Evolutionary conservation across 2,888 invertebrate genomes (phyloP).

Genomic region (Cosmopolites sordidus): DNA sequence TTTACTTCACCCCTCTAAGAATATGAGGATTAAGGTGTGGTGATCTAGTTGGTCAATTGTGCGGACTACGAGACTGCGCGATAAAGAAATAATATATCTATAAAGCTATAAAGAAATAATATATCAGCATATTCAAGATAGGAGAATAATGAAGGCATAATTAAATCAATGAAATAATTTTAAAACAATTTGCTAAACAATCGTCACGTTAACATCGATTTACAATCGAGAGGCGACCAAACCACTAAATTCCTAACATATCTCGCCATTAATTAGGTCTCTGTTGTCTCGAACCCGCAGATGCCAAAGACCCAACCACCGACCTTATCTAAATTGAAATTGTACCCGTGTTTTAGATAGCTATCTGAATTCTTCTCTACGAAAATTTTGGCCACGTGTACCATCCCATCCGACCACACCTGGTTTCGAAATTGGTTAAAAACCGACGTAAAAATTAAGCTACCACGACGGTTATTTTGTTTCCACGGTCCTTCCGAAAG

Average conservation of each 20-base stretch:
- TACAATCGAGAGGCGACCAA: too few relatives aligned
- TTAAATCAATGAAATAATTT: too few relatives aligned
- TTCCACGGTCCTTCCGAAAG: slow-evolving; percentile 16
- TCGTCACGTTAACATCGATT: too few relatives aligned
- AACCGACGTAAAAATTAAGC: slow-evolving; percentile 17
- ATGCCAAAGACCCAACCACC: not conserved
- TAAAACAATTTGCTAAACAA: too few relatives aligned
- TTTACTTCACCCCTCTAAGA: too few relatives aligned
- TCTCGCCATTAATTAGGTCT: not conserved
- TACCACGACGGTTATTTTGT: slow-evolving; percentile 16
- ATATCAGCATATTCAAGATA: too few relatives aligned
- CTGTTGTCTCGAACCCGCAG: not conserved
- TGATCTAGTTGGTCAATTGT: too few relatives aligned
- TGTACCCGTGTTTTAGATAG: slow-evolving; percentile 2
- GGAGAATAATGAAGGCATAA: too few relatives aligned
- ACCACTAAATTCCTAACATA: not conserved
- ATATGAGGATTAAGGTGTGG: too few relatives aligned
- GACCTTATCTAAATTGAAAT: slow-evolving; percentile 1
- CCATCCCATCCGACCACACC: not conserved
- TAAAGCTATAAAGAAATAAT: too few relatives aligned
- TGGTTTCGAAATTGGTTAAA: not conserved
- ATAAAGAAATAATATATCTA: too few relatives aligned
- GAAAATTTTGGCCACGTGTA: not conserved
- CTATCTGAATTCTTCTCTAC: not conserved
- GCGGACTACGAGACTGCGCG: too few relatives aligned